Percentiles rank a stretch among this genome's conserved stretches.
phyloP scores from a whole-genome alignment of 2,888 invertebrate genomes.

The Orchesellides sinensis region DNA sequence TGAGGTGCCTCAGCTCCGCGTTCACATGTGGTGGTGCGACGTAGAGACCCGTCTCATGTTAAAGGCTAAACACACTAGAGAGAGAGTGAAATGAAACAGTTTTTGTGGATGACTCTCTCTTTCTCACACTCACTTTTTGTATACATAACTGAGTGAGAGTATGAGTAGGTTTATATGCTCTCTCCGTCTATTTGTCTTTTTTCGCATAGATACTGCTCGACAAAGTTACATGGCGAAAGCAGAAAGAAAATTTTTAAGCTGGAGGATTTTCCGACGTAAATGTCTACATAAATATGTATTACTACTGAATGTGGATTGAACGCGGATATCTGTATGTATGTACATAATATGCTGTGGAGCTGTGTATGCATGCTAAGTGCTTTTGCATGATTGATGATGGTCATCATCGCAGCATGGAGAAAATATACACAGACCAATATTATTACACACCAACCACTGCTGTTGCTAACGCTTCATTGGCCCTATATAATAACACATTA shows the following conservation, averaged over 20 bases:
- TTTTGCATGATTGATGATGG: constrained; percentile 65
- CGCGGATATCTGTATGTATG: no score
- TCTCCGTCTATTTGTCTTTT: neutral
- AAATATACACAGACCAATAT: no score
- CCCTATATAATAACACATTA: no score
- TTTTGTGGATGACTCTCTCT: constrained; percentile 55
- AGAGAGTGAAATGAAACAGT: constrained; percentile 42
- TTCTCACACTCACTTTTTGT: constrained; percentile 24
- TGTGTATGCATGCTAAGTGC: constrained; percentile 57
- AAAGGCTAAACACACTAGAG: constrained; percentile 49
- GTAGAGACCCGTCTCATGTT: neutral
- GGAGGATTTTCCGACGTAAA: constrained; percentile 8
- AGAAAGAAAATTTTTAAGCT: constrained; percentile 19
- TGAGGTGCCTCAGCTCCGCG: constrained; percentile 45
- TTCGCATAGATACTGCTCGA: no score
- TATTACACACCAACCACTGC: no score
- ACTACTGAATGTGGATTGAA: neutral
- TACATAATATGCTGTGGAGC: neutral
- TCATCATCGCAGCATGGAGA: constrained; percentile 54
- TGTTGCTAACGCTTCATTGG: no score
- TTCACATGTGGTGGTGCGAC: no score
- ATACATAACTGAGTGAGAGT: no score
- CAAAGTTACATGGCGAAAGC: neutral
- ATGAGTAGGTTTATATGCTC: no score
- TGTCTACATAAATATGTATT: neutral